Evolutionary conservation across 1,140 invertebrate species (phyloP).

Genomic region (Sycophaga agraensis): DNA sequence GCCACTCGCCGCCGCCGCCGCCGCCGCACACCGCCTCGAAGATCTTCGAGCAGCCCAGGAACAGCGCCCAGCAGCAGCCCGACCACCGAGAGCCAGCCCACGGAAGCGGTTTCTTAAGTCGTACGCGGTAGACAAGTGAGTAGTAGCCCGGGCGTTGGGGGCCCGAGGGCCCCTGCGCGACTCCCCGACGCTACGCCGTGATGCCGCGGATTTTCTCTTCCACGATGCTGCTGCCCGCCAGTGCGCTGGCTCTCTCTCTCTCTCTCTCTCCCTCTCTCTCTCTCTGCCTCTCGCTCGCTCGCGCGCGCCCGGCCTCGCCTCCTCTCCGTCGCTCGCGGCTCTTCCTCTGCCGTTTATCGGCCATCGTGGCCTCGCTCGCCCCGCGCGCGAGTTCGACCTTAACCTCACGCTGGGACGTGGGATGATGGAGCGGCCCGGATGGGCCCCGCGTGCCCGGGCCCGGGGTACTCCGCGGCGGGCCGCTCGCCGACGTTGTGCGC

Average conservation of each 20-base stretch:
- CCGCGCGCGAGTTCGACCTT: slow-evolving; percentile 2
- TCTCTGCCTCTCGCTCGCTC: neutral
- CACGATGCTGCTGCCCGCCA: neutral
- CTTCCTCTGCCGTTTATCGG: neutral
- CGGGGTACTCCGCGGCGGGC: too few relatives aligned
- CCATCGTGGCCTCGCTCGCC: slow-evolving; percentile 12
- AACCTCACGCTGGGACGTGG: neutral
- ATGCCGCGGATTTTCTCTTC: neutral
- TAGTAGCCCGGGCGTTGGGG: too few relatives aligned
- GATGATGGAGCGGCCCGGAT: neutral
- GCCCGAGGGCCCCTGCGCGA: too few relatives aligned
- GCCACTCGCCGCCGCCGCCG: neutral
- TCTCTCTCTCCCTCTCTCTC: neutral
- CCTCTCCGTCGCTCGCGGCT: neutral
- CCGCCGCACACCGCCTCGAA: slow-evolving; percentile 1
- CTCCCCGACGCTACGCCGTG: too few relatives aligned
- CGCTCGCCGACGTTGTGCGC: too few relatives aligned
- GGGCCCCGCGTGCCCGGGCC: too few relatives aligned
- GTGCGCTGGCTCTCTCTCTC: neutral
- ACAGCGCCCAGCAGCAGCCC: neutral
- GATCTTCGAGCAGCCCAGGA: neutral
- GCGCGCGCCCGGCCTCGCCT: neutral
- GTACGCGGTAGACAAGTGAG: slow-evolving; percentile 25
- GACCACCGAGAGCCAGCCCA: neutral
- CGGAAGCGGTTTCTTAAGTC: slow-evolving; percentile 7